These are phyloP conservation scores for Eclectus roratus DNA, from an alignment of 2,113 vertebrate genomes.

Conservation along the genomic window DNA sequence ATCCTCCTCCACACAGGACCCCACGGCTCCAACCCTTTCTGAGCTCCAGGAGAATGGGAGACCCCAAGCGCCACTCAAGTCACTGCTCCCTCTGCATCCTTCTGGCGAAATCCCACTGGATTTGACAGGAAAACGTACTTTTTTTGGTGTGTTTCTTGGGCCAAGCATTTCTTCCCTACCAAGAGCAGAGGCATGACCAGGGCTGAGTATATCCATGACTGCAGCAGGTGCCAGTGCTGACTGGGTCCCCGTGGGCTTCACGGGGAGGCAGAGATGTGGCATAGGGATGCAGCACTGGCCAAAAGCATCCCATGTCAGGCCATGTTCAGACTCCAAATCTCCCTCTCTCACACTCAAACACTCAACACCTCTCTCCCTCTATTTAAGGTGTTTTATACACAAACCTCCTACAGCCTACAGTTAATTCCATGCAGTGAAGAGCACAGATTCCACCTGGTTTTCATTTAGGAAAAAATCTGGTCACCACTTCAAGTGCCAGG, in stretches of 20 bases:
- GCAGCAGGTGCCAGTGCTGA: not conserved
- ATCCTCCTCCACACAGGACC: not conserved
- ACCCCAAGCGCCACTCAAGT: not conserved
- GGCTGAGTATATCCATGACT: not conserved
- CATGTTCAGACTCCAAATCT: accelerated
- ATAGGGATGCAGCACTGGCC: not conserved
- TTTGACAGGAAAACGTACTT: accelerated
- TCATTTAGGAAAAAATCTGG: not conserved
- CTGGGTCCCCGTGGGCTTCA: not conserved
- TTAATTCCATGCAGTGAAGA: not conserved
- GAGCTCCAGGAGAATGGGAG: not conserved
- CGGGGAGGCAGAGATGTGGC: not conserved
- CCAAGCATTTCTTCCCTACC: not conserved
- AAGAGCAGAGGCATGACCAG: not conserved
- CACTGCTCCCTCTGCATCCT: not conserved
- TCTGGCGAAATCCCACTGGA: not conserved
- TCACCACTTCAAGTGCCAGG: not conserved
- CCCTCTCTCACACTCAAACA: not conserved
- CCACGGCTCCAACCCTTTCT: not conserved
- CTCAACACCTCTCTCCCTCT: not conserved
- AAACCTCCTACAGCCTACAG: not conserved
- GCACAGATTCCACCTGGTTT: not conserved
- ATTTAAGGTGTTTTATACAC: not conserved
- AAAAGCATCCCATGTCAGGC: not conserved
- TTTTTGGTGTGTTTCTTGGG: not conserved